Base-by-base conservation (phyloP, 2,797 vertebrate genomes). In the Lemur catta region DNA sequence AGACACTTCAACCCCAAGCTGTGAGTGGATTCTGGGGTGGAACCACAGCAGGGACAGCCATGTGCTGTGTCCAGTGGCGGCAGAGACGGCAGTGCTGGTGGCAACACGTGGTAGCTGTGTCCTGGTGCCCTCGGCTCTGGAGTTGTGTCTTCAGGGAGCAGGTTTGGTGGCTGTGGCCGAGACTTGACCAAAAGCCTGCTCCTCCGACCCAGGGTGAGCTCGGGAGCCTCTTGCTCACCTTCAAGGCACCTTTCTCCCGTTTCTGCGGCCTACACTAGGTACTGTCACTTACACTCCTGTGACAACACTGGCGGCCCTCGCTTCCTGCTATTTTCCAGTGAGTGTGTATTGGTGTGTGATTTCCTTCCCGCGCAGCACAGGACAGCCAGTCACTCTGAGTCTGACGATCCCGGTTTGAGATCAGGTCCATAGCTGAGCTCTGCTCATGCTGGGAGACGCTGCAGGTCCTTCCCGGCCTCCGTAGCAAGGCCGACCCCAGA, bases 381-480 rank as follows among this genome's bases (percentile, higher is more conserved):
- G 57, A 50, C 63, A 55, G 14, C 26, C 9, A 33, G 35, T 38
- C 15, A 75, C 30, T 90, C 28, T 20, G 17, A 5, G 33, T 24
- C 85, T 33, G 35, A 57, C 6, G 1, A 4, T 55, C 17, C 38
- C 17, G 46, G 38, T 43, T 55, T 46, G 57, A 84, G 30, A 38
- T 74, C 6, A 3, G 10, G 50, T 71, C 14, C 38, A 5, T 20
- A 30, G 11, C 30, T 30, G 28, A 43, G 48, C 12, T 82, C 41
- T 82, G 30, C 48, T 33, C 12, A 26, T 13, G 6, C 67, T 38
- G 55, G 33, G 38, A 30, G 48, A 46, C 14, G 30, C 15, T 61
- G 10, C 15, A 4, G 6, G 4, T 78, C 33, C 28, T 50, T 0
- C 6, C 11, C 12, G 2, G 30, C 35, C 38, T 12, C 1, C 12